Evolutionary conservation across 2,888 invertebrate genomes (phyloP).

Genomic region (Odontomyia ornata): DNA sequence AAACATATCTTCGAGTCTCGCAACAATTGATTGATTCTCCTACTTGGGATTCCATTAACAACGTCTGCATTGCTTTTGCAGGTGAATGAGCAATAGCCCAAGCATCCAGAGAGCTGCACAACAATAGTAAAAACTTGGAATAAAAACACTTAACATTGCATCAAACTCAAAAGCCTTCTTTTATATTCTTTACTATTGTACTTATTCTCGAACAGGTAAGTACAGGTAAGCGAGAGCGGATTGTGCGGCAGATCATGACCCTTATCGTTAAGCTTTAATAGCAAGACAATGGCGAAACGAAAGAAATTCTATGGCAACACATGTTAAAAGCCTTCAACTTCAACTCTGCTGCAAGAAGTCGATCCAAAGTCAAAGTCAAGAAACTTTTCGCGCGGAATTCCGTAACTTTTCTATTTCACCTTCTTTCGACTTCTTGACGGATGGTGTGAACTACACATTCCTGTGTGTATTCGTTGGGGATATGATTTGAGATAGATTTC

Average conservation of each 20-base stretch:
- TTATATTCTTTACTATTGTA: neutral
- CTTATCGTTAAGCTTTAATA: slow-evolving; percentile 14
- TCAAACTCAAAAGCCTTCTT: neutral
- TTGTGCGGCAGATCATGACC: slow-evolving; percentile 7
- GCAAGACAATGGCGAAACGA: neutral
- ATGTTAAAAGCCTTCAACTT: neutral
- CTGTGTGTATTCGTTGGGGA: neutral
- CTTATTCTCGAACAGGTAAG: neutral
- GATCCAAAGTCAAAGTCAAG: neutral
- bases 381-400: neutral
- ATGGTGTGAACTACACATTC: too few species aligned
- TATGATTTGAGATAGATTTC: neutral
- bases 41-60: neutral
- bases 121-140: neutral
- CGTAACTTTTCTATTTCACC: too few species aligned
- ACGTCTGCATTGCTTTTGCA: neutral
- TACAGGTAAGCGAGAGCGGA: neutral
- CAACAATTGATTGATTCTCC: neutral
- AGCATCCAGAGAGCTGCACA: neutral
- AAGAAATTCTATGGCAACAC: neutral
- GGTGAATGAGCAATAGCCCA: too few species aligned
- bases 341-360: neutral
- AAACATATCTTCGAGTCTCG: neutral
- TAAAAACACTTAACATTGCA: slow-evolving; percentile 5
- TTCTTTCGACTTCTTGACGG: too few species aligned